phyloP scores from a whole-genome alignment of 2,888 invertebrate species.

The Gastrophysa polygoni region DNA sequence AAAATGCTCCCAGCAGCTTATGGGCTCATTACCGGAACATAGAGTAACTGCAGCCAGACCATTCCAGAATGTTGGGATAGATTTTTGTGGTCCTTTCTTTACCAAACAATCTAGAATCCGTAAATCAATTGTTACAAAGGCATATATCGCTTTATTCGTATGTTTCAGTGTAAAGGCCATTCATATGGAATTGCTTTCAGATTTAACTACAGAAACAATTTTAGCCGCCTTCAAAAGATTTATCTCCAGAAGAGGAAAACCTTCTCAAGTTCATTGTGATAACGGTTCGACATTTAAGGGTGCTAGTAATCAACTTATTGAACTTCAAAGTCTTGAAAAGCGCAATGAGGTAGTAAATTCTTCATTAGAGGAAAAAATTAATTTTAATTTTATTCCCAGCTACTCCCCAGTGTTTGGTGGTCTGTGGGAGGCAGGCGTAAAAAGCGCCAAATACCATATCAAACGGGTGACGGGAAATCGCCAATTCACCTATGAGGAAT shows the following conservation, averaged over 20 bases:
- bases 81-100: constrained; percentile 26
- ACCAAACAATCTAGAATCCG: constrained; percentile 25
- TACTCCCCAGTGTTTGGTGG: constrained; percentile 1
- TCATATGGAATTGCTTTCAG: constrained; percentile 5
- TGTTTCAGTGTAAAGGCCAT: neutral
- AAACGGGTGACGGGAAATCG: constrained; percentile 4
- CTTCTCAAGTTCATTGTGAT: constrained; percentile 6
- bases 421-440: neutral
- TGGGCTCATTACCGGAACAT: constrained; percentile 15
- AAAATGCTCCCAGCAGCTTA: constrained; percentile 1
- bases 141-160: neutral
- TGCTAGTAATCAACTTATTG: constrained; percentile 14
- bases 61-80: constrained; percentile 17
- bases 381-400: constrained; percentile 8
- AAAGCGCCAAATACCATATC: neutral
- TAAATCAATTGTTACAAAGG: constrained; percentile 4
- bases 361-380: constrained; percentile 1
- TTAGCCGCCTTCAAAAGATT: neutral
- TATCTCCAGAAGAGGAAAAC: neutral
- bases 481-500: constrained; percentile 42
- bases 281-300: constrained; percentile 8
- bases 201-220: neutral
- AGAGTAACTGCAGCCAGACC: constrained; percentile 4
- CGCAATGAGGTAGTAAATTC: neutral
- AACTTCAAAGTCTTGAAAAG: neutral